Percentiles rank a stretch among this genome's conserved stretches.
phyloP scores from a whole-genome alignment of 2,113 vertebrate genomes.

The Melanotaenia duboulayi region DNA sequence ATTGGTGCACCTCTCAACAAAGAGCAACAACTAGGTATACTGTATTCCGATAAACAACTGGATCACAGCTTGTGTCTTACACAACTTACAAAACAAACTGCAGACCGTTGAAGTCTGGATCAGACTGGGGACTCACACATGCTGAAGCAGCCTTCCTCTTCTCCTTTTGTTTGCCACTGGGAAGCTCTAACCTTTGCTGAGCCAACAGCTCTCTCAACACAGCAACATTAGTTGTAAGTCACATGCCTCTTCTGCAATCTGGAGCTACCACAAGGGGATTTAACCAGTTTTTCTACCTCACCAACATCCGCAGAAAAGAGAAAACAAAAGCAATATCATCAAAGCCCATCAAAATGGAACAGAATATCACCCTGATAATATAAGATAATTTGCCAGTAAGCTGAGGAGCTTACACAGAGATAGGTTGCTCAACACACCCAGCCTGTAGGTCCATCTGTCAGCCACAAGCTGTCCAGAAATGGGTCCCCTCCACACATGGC shows the following conservation, averaged over 20 bases:
- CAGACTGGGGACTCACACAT: background rate
- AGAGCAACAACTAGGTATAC: background rate
- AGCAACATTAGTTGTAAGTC: slow-evolving; percentile 12
- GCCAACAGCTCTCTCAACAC: slow-evolving; percentile 7
- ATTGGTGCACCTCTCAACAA: background rate
- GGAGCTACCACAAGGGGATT: slow-evolving; percentile 12
- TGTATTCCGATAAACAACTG: background rate
- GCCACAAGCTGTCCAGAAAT: background rate
- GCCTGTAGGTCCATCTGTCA: slow-evolving; percentile 6
- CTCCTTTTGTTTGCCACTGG: slow-evolving; percentile 11
- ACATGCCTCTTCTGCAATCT: slow-evolving; percentile 30
- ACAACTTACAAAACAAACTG: background rate
- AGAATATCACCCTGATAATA: slow-evolving; percentile 21
- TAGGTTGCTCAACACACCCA: background rate
- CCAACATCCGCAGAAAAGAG: background rate
- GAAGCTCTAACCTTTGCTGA: slow-evolving; percentile 23
- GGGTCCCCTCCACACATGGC: background rate
- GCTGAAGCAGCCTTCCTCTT: background rate
- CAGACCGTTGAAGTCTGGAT: background rate
- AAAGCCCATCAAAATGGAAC: slow-evolving; percentile 10
- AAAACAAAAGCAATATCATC: slow-evolving; percentile 23
- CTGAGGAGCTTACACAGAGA: slow-evolving; percentile 11
- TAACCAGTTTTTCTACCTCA: background rate
- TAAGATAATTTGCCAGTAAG: background rate
- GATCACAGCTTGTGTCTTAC: background rate